Evolutionary conservation across 2,888 invertebrate species (phyloP), one percentile per base, ranked within the genome.

Genomic region (Enchytraeus crypticus): DNA sequence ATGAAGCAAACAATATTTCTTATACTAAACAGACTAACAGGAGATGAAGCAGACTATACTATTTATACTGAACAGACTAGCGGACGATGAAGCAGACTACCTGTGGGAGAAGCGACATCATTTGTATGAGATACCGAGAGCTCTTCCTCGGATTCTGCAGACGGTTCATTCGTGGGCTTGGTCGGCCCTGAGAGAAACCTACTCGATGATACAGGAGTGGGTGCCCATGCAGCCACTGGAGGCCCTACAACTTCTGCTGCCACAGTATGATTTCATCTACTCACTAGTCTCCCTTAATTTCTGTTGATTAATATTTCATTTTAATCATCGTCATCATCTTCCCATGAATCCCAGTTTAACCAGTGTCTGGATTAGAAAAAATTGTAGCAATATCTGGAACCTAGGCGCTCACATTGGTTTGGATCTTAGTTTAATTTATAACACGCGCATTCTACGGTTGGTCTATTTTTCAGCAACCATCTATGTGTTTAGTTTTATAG

Each of bases 91-190:
- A 61, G 69, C 77, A 51, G 79, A 70, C 78, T 87, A 92, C 55
- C 82, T 96, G 71, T 96, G 95, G 95, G 91, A 92, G 74, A 92
- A 92, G 74, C 85, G 95, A 1, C 88, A 92, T 76, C 92, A 92
- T 78, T 81, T 96, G 57, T 87, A 89, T 64, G 84, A 87, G 59
- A 84, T 88, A 68, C 88, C 74, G 73, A 1, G 68, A 69, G 62
- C 74, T 79, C 54, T 72, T 80, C 58, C 79, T 34, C 71, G 77
- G 63, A 77, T 81, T 60, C 71, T 81, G 32, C 72, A 71, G 60
- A 72, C 75, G 4, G 72, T 72, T n/a, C 71, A 70, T 34, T 66
- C 88, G 74, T 96, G 95, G 96, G 90, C 90, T 75, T 91, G 88
- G 80, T 87, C 88, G 11, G 88, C 88, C 74, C 81, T 93, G 29